Evolutionary conservation across 2,797 vertebrate genomes (phyloP).

Genomic region (Picus viridis): DNA sequence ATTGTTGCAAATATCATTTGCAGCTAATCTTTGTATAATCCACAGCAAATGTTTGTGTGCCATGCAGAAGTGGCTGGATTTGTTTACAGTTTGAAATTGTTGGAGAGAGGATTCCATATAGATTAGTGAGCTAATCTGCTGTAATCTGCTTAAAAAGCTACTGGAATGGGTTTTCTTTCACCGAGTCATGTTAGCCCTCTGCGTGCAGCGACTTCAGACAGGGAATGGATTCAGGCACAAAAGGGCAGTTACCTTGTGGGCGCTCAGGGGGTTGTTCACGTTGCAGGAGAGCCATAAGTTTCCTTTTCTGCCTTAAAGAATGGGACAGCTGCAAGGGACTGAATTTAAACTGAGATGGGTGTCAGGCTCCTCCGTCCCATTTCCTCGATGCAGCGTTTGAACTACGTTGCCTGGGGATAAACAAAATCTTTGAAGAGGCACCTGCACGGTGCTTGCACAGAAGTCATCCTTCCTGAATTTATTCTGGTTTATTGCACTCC

Average conservation of each 20-base stretch:
- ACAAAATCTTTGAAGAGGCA: slow-evolving; percentile 24
- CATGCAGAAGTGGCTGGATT: slow-evolving; percentile 45
- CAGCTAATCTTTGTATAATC: slow-evolving; percentile 64
- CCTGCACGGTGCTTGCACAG: slow-evolving; percentile 12
- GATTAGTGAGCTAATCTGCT: slow-evolving; percentile 67
- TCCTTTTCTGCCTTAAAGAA: neutral
- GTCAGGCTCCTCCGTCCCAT: slow-evolving; percentile 1
- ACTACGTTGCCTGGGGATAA: neutral
- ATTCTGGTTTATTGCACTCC: neutral
- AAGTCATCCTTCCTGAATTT: neutral
- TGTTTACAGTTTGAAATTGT: slow-evolving; percentile 61
- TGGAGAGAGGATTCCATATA: slow-evolving; percentile 55
- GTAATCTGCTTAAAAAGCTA: slow-evolving; percentile 67
- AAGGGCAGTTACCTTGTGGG: slow-evolving; percentile 29
- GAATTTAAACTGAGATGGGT: neutral
- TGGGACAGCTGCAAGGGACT: neutral
- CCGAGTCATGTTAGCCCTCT: neutral
- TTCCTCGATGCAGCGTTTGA: slow-evolving; percentile 10
- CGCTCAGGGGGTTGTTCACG: neutral
- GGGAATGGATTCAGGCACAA: neutral
- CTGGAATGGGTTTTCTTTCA: slow-evolving; percentile 15
- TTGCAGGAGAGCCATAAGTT: slow-evolving; percentile 15
- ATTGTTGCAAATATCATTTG: slow-evolving; percentile 39
- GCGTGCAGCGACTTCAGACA: neutral
- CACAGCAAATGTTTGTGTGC: slow-evolving; percentile 59